These are phyloP conservation scores for Callorhinus ursinus DNA, from an alignment of 2,113 vertebrate species.

Conservation along the genomic window DNA sequence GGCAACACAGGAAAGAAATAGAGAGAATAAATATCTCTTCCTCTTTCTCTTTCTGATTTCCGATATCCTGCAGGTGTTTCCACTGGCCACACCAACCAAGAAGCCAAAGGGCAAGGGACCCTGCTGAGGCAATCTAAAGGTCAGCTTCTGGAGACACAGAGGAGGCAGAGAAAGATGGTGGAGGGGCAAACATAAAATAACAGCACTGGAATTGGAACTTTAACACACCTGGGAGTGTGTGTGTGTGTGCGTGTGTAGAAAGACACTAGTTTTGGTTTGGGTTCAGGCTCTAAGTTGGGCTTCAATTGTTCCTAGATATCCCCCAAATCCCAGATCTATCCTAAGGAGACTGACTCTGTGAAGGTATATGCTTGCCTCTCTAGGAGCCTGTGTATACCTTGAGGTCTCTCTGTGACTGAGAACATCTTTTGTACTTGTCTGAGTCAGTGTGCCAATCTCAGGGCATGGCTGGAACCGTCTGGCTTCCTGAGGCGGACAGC, in stretches of 20 bases:
- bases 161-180: neutral
- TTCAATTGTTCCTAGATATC: neutral
- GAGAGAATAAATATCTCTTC: neutral
- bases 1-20: neutral
- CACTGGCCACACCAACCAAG: neutral
- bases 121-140: neutral
- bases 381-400: neutral
- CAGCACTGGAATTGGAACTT: neutral
- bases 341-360: neutral
- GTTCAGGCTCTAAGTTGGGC: neutral
- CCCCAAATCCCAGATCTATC: neutral
- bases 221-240: neutral
- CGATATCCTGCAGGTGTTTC: neutral
- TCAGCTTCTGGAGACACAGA: neutral
- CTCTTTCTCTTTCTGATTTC: neutral
- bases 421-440: neutral
- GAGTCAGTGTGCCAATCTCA: neutral
- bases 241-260: neutral
- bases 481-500: neutral
- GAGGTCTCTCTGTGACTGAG: neutral
- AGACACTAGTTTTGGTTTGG: neutral
- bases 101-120: neutral
- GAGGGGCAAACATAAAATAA: neutral
- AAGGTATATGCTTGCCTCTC: neutral
- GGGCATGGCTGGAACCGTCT: neutral